Conservation (phyloP, 2,888 invertebrate species). For the Heliconius ethilla region DNA sequence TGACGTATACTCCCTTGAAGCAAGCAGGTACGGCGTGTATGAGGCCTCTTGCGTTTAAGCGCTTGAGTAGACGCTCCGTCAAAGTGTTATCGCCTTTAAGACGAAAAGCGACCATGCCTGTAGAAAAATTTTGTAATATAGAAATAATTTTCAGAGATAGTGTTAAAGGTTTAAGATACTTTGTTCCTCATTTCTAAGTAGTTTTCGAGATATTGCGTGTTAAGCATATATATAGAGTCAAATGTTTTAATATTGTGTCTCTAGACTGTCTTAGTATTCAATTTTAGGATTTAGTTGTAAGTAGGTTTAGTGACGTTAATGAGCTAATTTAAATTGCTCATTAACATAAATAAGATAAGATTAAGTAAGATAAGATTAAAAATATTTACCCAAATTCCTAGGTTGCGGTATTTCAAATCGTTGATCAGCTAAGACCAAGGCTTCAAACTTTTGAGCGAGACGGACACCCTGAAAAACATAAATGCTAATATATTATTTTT, state of each 20-base stretch:
- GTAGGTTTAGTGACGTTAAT: background rate
- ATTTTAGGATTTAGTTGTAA: background rate
- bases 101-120: slow-evolving; percentile 94
- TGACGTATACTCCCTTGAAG: slow-evolving; percentile 94
- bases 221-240: too few relatives aligned
- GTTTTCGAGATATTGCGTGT: too few relatives aligned
- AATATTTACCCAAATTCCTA: slow-evolving; percentile 86
- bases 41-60: slow-evolving; percentile 92
- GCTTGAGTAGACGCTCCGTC: slow-evolving; percentile 93
- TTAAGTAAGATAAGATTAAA: background rate
- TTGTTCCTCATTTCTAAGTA: too few relatives aligned
- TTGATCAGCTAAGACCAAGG: slow-evolving; percentile 89
- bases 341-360: too few relatives aligned
- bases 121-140: background rate
- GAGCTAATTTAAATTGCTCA: too few relatives aligned
- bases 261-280: too few relatives aligned
- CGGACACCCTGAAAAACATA: slow-evolving; percentile 87
- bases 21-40: slow-evolving; percentile 97
- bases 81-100: slow-evolving; percentile 91
- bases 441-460: slow-evolving; percentile 95
- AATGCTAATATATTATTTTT: background rate
- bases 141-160: background rate
- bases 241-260: too few relatives aligned
- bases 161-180: too few relatives aligned
- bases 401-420: slow-evolving; percentile 95